Percentiles rank a stretch among this genome's conserved stretches.
These are phyloP conservation scores for Diachasmimorpha longicaudata DNA, from an alignment of 1,140 invertebrate genomes.

Conservation along the genomic window DNA sequence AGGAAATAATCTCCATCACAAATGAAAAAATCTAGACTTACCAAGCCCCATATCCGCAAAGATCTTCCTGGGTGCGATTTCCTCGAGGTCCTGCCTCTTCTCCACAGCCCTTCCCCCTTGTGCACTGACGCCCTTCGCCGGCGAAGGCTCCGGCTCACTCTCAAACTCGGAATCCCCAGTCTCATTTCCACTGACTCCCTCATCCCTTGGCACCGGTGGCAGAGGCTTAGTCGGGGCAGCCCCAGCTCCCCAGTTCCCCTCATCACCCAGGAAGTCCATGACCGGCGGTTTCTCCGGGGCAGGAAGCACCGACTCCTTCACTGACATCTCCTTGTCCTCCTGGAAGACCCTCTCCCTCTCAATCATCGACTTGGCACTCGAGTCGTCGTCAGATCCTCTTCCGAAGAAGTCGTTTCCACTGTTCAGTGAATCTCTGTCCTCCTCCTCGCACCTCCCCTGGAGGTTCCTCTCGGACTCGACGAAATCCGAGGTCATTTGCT, in stretches of 20 bases:
- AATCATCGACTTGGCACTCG: conserved; percentile 34
- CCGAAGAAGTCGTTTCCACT: neutral
- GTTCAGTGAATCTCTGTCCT: neutral
- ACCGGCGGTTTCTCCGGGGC: conserved; percentile 29
- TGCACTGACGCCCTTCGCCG: conserved; percentile 34
- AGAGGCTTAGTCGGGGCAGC: conserved; percentile 50
- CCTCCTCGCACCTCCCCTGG: conserved; percentile 14
- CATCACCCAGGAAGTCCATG: conserved; percentile 32
- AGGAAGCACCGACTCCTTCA: conserved; percentile 36
- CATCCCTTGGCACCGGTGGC: conserved; percentile 42
- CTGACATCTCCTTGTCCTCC: conserved; percentile 29
- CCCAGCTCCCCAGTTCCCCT: conserved; percentile 26
- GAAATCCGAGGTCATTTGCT: neutral
- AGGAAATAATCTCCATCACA: neutral
- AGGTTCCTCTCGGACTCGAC: neutral
- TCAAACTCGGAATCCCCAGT: conserved; percentile 50
- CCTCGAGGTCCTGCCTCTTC: conserved; percentile 47
- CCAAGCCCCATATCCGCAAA: conserved; percentile 72
- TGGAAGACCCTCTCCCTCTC: conserved; percentile 9
- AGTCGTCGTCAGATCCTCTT: conserved; percentile 34
- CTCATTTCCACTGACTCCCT: conserved; percentile 34
- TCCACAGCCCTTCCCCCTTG: conserved; percentile 13
- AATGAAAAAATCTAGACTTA: conserved; percentile 55
- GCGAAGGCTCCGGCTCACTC: conserved; percentile 50
- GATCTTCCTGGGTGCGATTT: conserved; percentile 71